phyloP scores from a whole-genome alignment of 2,888 invertebrate genomes.

The Torymus aiolomorphi region DNA sequence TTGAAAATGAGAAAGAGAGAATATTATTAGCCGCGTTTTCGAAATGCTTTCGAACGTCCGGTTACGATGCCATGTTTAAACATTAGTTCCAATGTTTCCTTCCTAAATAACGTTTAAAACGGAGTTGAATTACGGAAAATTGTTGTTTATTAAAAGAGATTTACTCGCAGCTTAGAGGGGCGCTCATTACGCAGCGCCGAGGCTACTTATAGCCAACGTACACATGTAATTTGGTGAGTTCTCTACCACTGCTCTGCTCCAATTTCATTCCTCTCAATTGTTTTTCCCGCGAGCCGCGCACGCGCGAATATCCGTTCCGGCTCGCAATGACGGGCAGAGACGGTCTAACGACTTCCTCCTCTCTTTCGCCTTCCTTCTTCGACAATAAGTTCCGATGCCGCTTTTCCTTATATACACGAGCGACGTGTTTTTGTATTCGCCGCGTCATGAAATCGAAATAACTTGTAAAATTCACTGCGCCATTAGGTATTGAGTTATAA shows the following conservation, averaged over 20 bases:
- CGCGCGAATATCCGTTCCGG: slow-evolving; percentile 30
- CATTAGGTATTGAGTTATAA: slow-evolving; percentile 12
- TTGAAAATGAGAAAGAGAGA: no score
- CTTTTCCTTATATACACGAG: slow-evolving; percentile 7
- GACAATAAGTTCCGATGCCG: not conserved
- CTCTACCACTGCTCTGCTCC: slow-evolving; percentile 21
- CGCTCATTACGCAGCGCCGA: no score
- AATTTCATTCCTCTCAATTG: slow-evolving; percentile 28
- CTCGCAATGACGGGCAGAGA: slow-evolving; percentile 7
- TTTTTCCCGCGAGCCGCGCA: not conserved
- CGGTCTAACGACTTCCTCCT: slow-evolving; percentile 40
- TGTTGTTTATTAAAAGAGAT: not conserved
- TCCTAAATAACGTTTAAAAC: no score
- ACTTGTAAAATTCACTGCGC: not conserved
- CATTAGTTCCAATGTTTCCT: no score
- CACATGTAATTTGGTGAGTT: slow-evolving; percentile 17
- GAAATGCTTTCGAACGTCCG: no score
- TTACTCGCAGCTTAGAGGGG: no score
- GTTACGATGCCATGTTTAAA: no score
- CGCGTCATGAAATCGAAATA: slow-evolving; percentile 5
- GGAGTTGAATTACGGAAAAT: slow-evolving; percentile 7
- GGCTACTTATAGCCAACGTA: no score
- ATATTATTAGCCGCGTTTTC: no score
- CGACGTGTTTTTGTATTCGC: slow-evolving; percentile 2
- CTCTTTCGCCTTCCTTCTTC: slow-evolving; percentile 21